Evolutionary conservation across 2,888 invertebrate species (phyloP).

Genomic region (Cephalotes varians): DNA sequence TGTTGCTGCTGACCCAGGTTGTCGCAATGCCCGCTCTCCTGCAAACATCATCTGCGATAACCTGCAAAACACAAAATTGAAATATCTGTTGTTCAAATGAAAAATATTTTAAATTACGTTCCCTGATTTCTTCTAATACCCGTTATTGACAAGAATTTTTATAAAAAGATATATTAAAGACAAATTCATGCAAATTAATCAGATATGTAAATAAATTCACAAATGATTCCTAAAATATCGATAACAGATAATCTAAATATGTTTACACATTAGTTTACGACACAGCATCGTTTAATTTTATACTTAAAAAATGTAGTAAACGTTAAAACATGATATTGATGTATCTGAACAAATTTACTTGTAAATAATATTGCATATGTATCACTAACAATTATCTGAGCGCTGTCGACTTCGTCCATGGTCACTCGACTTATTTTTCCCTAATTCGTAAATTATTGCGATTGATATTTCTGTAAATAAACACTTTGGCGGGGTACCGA

Average conservation of each 20-base stretch:
- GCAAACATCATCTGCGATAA: conserved; percentile 87
- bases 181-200: neutral
- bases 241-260: neutral
- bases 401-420: conserved; percentile 79
- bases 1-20: conserved; percentile 86
- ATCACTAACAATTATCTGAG: conserved; percentile 80
- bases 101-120: neutral
- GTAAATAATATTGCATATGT: conserved; percentile 4
- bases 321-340: conserved; percentile 44
- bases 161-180: neutral
- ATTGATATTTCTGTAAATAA: conserved; percentile 34
- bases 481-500: neutral
- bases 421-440: neutral
- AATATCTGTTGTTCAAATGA: neutral
- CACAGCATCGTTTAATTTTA: neutral
- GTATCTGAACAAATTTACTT: conserved; percentile 1
- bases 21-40: conserved; percentile 86
- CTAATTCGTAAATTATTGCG: neutral
- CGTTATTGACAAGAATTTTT: neutral
- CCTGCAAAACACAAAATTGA: conserved; percentile 78
- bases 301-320: neutral
- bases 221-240: neutral
- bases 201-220: neutral
- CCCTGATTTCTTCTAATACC: neutral
- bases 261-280: neutral